Percentiles rank a stretch among this genome's conserved stretches.
Evolutionary conservation across 2,113 vertebrate genomes (phyloP).

Genomic region (Gorsachius goisagi): DNA sequence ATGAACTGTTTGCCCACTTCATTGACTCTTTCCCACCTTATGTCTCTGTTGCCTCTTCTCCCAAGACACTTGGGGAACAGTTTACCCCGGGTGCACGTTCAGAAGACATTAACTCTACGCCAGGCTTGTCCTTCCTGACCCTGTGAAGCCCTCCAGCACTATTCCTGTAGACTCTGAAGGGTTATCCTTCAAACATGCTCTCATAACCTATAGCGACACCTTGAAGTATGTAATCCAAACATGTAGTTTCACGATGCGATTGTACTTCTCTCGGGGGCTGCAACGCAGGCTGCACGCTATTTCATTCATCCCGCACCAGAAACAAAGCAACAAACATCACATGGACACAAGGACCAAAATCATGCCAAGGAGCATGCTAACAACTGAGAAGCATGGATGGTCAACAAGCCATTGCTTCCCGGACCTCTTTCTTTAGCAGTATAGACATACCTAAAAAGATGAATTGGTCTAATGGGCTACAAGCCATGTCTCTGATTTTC

Average conservation of each 20-base stretch:
- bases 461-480: neutral
- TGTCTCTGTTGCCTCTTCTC: neutral
- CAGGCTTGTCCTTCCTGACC: neutral
- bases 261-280: neutral
- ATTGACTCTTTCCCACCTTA: neutral
- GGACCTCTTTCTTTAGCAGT: neutral
- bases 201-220: neutral
- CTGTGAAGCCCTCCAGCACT: neutral
- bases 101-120: neutral
- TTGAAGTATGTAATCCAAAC: neutral
- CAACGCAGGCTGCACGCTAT: neutral
- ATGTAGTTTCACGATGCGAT: fast-evolving
- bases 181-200: neutral
- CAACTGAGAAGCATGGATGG: neutral
- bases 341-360: neutral
- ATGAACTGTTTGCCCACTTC: neutral
- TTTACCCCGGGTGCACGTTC: neutral
- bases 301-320: neutral
- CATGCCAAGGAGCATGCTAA: neutral
- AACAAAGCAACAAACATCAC: neutral
- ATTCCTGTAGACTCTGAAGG: neutral
- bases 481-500: neutral
- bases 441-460: neutral
- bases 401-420: neutral
- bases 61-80: neutral